Evolutionary conservation across 2,113 vertebrate genomes (phyloP).

Genomic region (Laterallus jamaicensis): DNA sequence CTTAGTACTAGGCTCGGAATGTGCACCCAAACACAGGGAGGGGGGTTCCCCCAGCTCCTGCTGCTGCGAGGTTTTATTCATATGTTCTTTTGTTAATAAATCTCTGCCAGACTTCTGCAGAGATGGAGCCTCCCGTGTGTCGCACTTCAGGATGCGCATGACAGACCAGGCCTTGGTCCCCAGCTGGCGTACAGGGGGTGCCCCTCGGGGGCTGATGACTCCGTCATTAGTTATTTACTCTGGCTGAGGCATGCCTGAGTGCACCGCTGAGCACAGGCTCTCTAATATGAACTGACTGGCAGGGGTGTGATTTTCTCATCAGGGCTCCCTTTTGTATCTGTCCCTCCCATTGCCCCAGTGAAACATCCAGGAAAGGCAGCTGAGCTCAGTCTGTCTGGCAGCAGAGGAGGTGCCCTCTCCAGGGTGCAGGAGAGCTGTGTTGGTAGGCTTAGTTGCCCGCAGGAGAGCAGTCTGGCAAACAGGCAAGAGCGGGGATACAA

Average conservation of each 20-base stretch:
- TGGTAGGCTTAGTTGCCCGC: not conserved
- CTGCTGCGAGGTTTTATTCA: not conserved
- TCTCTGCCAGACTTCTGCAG: not conserved
- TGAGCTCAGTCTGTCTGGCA: not conserved
- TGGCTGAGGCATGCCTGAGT: not conserved
- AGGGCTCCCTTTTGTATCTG: not conserved
- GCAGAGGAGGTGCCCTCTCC: not conserved
- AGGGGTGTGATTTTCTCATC: not conserved
- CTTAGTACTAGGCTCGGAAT: not conserved
- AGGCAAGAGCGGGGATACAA: not conserved
- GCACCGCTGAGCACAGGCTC: not conserved
- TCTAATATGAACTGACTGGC: not conserved
- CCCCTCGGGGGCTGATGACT: not conserved
- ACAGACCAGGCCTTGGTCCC: not conserved
- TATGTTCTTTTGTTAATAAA: not conserved
- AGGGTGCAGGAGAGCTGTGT: not conserved
- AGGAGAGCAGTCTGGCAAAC: not conserved
- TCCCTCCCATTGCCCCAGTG: not conserved
- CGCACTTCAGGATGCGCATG: not conserved
- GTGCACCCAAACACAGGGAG: accelerated
- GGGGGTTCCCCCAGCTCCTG: not conserved
- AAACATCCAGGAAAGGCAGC: not conserved
- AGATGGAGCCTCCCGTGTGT: not conserved
- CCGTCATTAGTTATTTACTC: not conserved
- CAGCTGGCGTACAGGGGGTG: not conserved